Base-by-base conservation (phyloP, 2,797 vertebrate genomes). In the Catamblyrhynchus diadema region DNA sequence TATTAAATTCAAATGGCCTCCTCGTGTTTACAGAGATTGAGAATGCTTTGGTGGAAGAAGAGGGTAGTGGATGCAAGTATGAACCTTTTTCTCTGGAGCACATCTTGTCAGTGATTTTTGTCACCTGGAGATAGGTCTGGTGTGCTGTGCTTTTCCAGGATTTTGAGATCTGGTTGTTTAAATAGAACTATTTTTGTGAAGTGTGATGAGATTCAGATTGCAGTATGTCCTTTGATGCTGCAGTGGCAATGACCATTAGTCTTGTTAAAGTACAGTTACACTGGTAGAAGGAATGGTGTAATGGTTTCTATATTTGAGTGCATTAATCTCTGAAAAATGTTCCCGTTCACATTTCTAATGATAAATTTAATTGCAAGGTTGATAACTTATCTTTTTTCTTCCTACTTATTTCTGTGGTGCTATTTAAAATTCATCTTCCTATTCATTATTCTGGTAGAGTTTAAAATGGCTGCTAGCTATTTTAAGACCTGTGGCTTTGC, bases 321-420 rank as follows among this genome's bases (percentile, higher is more conserved):
- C 25, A 59, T 96, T 90, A 86, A 90, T 93, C 82, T 79, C 25
- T 1, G 18, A 78, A 81, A 54, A 81, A 37, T 83, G 69, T 86
- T 95, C 94, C 18, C 3, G 3, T 83, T 91, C 85, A 25, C 61
- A 78, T 66, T 86, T 83, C 61, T 83, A 78, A 62, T 91, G 77
- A 81, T 86, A 88, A 88, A 94, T 71, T 79, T 90, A 94, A 94
- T 78, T 91, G 42, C 44, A 73, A 93, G 66, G 64, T 59, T 88
- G 93, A 91, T 67, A 83, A 66, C 77, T 79, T 83, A 42, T 57
- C 45, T 5, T 14, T 83, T 77, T 81, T 27, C 16, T 30, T 1
- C 18, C 41, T 70, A 15, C 75, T 86, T 88, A 54, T 86, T 94
- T 94, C 61, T 72, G 47, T 86, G 37, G 19, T 59, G 21, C 59